Evolutionary conservation across 2,888 invertebrate species (phyloP).

Genomic region (Zelleria hepariella): DNA sequence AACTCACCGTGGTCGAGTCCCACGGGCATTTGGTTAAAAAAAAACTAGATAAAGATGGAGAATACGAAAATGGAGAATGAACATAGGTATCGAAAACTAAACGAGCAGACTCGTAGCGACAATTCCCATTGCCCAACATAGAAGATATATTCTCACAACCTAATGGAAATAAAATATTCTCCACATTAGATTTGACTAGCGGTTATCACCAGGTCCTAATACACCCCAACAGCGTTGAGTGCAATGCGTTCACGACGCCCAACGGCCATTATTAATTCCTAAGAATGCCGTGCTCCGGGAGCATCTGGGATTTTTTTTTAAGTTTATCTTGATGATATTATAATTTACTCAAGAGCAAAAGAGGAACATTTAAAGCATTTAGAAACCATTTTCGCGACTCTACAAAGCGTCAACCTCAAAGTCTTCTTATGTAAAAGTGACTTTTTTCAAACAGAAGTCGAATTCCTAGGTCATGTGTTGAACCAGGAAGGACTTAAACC

Average conservation of each 20-base stretch:
- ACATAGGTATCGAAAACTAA: constrained; percentile 38
- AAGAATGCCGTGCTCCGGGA: constrained; percentile 24
- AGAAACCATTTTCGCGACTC: constrained; percentile 16
- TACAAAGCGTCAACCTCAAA: constrained; percentile 18
- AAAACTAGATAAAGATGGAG: constrained; percentile 16
- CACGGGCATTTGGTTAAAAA: constrained; percentile 20
- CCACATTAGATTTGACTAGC: constrained; percentile 32
- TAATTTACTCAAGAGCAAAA: constrained; percentile 21
- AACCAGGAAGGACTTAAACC: constrained; percentile 21
- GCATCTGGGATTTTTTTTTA: constrained; percentile 19
- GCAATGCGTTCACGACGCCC: constrained; percentile 33
- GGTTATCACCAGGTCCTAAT: constrained; percentile 38
- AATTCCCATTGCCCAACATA: no score
- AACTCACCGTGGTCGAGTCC: constrained; percentile 21
- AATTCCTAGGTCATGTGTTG: constrained; percentile 27
- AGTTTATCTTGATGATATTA: constrained; percentile 28
- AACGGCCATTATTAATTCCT: constrained; percentile 31
- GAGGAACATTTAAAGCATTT: constrained; percentile 19
- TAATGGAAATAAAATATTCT: constrained; percentile 31
- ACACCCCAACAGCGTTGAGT: constrained; percentile 20
- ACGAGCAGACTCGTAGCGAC: no score
- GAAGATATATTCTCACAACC: constrained; percentile 33
- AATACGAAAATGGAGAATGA: constrained; percentile 20
- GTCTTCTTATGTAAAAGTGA: constrained; percentile 19
- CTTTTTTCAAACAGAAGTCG: constrained; percentile 20